Conservation (phyloP, 2,797 vertebrate species). For the Linurgus olivaceus region DNA sequence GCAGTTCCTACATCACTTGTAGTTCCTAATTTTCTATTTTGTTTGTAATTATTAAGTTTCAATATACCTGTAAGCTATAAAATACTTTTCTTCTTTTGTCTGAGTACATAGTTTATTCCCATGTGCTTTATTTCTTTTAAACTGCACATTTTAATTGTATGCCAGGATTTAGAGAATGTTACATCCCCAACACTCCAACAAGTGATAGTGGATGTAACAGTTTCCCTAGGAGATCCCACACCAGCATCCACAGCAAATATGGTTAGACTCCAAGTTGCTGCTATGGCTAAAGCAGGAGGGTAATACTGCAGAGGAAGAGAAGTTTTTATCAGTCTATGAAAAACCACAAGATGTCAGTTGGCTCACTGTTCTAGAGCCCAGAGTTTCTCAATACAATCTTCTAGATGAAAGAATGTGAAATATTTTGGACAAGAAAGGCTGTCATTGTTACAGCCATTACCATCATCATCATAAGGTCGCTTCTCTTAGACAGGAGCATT, state of each 20-base stretch:
- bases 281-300: background rate
- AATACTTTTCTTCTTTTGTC: background rate
- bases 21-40: background rate
- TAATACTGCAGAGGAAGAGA: background rate
- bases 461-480: background rate
- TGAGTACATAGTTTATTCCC: background rate
- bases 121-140: background rate
- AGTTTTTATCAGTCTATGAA: background rate
- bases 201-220: background rate
- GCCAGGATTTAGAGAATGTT: background rate
- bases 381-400: background rate
- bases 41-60: conserved; percentile 38
- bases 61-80: conserved; percentile 13
- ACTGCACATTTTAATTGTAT: background rate
- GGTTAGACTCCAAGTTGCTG: background rate
- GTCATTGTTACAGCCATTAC: background rate
- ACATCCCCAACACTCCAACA: background rate
- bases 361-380: background rate
- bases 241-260: background rate
- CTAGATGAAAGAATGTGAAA: background rate
- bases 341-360: background rate
- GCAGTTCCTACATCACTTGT: background rate
- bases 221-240: background rate
- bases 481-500: background rate
- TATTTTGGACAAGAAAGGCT: background rate